Conservation (phyloP, 1,140 invertebrate genomes). For the Nymphalis io region DNA sequence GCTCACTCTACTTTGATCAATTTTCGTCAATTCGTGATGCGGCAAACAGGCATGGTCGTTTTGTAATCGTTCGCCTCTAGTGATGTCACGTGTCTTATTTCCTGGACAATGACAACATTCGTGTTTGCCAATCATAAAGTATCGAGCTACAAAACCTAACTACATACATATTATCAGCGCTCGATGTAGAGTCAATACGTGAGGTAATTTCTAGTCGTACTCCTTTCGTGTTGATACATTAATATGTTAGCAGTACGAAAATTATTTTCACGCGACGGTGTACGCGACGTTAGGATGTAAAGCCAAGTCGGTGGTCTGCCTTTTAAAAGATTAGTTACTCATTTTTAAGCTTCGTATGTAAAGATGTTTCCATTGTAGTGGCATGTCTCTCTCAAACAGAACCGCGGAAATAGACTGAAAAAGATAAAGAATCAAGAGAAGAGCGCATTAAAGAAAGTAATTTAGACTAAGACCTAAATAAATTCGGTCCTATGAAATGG, state of each 20-base stretch:
- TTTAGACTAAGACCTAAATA: slow-evolving; percentile 24
- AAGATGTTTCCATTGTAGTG: slow-evolving; percentile 65
- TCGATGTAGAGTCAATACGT: slow-evolving; percentile 39
- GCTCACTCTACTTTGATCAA: slow-evolving; percentile 63
- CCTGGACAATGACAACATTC: slow-evolving; percentile 8
- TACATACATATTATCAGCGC: slow-evolving; percentile 18
- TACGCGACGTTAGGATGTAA: slow-evolving; percentile 36
- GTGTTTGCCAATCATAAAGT: slow-evolving; percentile 5
- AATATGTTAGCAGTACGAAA: slow-evolving; percentile 79
- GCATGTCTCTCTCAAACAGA: slow-evolving; percentile 65
- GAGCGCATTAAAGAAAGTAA: slow-evolving; percentile 12
- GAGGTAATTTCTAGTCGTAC: slow-evolving; percentile 75
- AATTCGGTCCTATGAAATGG: slow-evolving; percentile 44
- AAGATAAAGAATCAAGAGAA: slow-evolving; percentile 30
- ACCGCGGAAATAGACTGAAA: slow-evolving; percentile 33
- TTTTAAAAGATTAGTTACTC: slow-evolving; percentile 76
- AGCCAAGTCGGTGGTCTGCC: slow-evolving; percentile 66
- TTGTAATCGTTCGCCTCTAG: slow-evolving; percentile 1
- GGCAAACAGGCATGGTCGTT: slow-evolving; percentile 20
- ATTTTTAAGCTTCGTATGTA: slow-evolving; percentile 75
- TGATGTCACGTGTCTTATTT: slow-evolving; percentile 5
- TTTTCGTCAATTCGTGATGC: slow-evolving; percentile 64
- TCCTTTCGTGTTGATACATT: slow-evolving; percentile 74
- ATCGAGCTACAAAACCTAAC: slow-evolving; percentile 21
- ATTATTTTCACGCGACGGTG: slow-evolving; percentile 60